A percentile compares a stretch with the other conserved stretches of the same genome.
phyloP scores from a whole-genome alignment of 2,113 vertebrate genomes.

The Hippoglossus stenolepis region DNA sequence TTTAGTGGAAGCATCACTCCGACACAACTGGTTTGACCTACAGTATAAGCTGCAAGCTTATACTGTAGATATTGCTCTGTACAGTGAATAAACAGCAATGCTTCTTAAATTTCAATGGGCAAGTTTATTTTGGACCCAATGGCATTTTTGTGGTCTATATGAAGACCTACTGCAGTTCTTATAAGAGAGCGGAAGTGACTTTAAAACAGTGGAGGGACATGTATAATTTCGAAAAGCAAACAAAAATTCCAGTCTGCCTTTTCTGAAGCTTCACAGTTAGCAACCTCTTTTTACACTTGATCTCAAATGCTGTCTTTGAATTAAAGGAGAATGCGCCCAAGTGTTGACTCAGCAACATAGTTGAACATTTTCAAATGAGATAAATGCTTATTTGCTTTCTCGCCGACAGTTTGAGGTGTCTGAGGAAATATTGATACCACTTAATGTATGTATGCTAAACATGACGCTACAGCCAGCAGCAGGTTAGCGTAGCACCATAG shows the following conservation, averaged over 20 bases:
- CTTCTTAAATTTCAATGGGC: not conserved
- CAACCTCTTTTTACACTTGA: too few relatives aligned
- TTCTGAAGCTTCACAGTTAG: not conserved
- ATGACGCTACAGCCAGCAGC: too few relatives aligned
- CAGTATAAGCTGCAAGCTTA: not conserved
- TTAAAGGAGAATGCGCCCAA: too few relatives aligned
- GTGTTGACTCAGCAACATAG: too few relatives aligned
- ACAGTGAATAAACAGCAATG: not conserved
- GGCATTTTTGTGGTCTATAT: not conserved
- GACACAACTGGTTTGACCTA: not conserved
- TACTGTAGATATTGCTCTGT: not conserved
- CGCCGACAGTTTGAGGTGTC: too few relatives aligned
- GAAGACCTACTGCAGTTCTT: not conserved
- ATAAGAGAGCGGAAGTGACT: not conserved
- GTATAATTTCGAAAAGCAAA: not conserved
- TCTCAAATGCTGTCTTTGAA: too few relatives aligned
- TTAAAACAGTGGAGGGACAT: not conserved
- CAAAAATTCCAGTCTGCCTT: not conserved
- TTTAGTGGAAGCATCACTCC: conserved; percentile 28
- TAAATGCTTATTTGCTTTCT: too few relatives aligned
- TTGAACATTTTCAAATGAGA: too few relatives aligned
- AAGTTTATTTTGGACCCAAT: not conserved
- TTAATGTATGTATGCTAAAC: too few relatives aligned
- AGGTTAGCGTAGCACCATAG: too few relatives aligned
- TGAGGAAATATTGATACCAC: too few relatives aligned